These are phyloP conservation scores for Dasypus novemcinctus DNA, from an alignment of 2,113 vertebrate species.

Conservation along the genomic window DNA sequence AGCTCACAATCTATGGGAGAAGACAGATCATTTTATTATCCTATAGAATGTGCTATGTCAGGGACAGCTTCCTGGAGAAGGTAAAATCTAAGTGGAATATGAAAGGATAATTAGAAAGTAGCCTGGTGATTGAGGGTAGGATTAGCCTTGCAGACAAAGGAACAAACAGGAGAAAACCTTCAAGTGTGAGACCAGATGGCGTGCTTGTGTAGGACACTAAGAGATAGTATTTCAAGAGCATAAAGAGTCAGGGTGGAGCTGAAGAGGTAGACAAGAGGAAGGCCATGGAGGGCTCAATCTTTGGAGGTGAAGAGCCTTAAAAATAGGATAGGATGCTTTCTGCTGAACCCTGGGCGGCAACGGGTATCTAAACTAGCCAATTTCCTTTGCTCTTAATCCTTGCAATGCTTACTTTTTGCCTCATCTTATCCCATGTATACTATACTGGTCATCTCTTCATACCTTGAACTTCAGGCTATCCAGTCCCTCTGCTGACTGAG, in stretches of 20 bases:
- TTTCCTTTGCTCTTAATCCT: neutral
- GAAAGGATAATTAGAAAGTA: neutral
- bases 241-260: too few relatives aligned
- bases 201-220: too few relatives aligned
- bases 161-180: neutral
- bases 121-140: neutral
- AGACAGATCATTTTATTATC: neutral
- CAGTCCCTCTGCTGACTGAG: neutral
- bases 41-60: neutral
- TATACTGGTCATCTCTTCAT: neutral
- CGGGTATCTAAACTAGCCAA: neutral
- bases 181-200: neutral
- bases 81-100: too few relatives aligned
- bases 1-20: neutral
- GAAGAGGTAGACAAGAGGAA: neutral
- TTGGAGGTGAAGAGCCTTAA: neutral
- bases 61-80: neutral
- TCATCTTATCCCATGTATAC: fast-evolving
- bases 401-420: neutral
- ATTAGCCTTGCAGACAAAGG: neutral
- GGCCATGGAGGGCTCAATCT: neutral
- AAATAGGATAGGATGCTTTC: neutral
- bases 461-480: neutral
- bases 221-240: too few relatives aligned
- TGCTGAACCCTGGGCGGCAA: neutral